Evolutionary conservation across 2,797 vertebrate genomes (phyloP), one percentile per base, ranked within the genome.

Genomic region (Emydoidea blandingii): DNA sequence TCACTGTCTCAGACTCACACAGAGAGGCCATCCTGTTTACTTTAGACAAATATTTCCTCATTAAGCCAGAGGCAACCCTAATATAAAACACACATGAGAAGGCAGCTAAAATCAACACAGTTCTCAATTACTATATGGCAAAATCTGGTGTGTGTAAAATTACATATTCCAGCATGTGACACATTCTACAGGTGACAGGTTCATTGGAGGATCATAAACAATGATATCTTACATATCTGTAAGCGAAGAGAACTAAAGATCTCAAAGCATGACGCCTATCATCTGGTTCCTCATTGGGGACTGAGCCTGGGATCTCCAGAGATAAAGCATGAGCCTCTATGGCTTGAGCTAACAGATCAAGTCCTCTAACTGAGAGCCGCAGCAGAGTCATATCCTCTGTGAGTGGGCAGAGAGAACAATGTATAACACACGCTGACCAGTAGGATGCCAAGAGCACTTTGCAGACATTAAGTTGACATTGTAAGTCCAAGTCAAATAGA

Each of bases 261-360:
- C 57, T 54, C 29, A 12, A 0, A 37, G 68, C 6, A 57, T 37
- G 34, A 37, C 11, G 25, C 16, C 44, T 81, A 65, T 52, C 53
- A 8, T 3, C 52, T 18, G 84, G 47, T 21, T 18, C 29, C 5
- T 0, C 1, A 50, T 15, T 68, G 52, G 49, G 74, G 79, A 62
- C 15, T 0, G 49, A 18, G 93, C 34, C 68, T 62, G 82, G 82
- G 27, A 6, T 54, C 49, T 41, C 23, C 44, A 34, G 25, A 80
- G 59, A 87, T 47, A 59, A 81, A 0, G 49, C 16, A 19, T 0
- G 1, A 84, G 68, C 68, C 57, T 21, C 25, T 19, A 0, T 2
- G 74, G 4, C 88, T 2, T 23, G 44, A 0, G 0, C 15, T 14
- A 88, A 53, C 9, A 74, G 52, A n/a, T 0, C 78, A 81, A 87